Evolutionary conservation across 2,797 vertebrate species (phyloP), one percentile per base, ranked within the genome.

Genomic region (Paedocypris micromegethes): DNA sequence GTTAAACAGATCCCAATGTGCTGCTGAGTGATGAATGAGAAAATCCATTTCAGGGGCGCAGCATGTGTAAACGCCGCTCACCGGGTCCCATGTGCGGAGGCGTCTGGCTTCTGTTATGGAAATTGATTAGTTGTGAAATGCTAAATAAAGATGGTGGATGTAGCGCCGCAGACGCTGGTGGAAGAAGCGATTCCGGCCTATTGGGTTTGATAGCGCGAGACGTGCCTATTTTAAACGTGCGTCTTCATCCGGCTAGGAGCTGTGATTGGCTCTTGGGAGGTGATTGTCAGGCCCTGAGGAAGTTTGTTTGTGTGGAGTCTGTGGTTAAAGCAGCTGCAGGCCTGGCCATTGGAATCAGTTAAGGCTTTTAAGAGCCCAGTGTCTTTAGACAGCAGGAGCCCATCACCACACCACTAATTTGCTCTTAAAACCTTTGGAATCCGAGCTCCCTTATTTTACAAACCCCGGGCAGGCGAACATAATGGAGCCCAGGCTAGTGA

Each of bases 371-470:
- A 70, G 64, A 70, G 41, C 61, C 41, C 4, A 76, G 79, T 81
- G 82, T 81, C 84, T 82, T 69, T 79, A 41, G 78, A 78, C 78
- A 81, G 82, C 85, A 82, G 84, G 86, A 85, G 83, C 80, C 80
- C 79, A 81, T 87, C 86, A 87, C 86, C 84, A 85, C 84, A 86
- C 85, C 84, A 83, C 87, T 89, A 88, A 89, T 89, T 90, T 79
- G 76, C 86, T 88, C 71, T 84, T 85, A 86, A 90, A 88, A 66
- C 70, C 77, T 66, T 64, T 80, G 81, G 78, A 77, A 71, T 80
- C 82, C 47, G 68, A 83, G 81, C 84, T 78, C 79, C 70, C 81
- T 79, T 75, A 81, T 84, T 87, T 86, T 82, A 70, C 82, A 69
- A 74, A 80, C 72, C 81, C 54, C 44, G 70, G 82, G 81, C 70